Evolutionary conservation across 23 tunicate genomes (phyloP), one percentile per base, ranked within the genome.

Genomic region (Trididemnum nubilum): DNA sequence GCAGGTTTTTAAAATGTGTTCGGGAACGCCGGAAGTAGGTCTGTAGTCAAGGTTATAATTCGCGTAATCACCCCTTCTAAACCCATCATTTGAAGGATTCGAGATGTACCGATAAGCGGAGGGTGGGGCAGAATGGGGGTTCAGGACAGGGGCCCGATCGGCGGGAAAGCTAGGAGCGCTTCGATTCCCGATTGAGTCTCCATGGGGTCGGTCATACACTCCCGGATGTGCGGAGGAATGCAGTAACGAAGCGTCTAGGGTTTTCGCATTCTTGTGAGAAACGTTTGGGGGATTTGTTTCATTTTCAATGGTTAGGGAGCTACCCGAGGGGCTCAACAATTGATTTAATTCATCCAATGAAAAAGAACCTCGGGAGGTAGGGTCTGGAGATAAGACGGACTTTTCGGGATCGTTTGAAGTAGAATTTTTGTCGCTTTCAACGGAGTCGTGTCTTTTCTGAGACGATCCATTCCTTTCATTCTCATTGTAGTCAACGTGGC

Each of bases 181-280:
- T 31, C 12, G 9, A 25, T 26, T 61, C 25, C 26, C 26, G 67
- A 61, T 15, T 15, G 38, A 5, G 12, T 33, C 7, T 67, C 33
- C 38, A 33, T 32, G 37, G 2, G 9, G n/a, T 2, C 38, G n/a
- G 38, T 32, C 38, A 32, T 5, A 3, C 12, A 9, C 7, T n/a
- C n/a, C 67, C 5, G 67, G 67, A 37, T 69, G 74, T 15, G 39
- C 37, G n/a, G 74, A 69, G 37, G 74, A 69, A 25, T 34, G 74
- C 30, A 73, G 32, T 3, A 31, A 38, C 2, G 32, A 2, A 39
- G 78, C 5, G 30, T 73, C 58, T 3, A 26, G 26, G 29, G 27
- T 26, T 15, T 73, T 38, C 12, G 38, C 7, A 4, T 33, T 33
- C 32, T 15, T 21, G 9, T 4, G 36, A 69, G 9, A 7, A 27